A percentile compares a stretch with the other conserved stretches of the same genome.
Evolutionary conservation across 2,113 vertebrate genomes (phyloP).

Genomic region (Pardalotus punctatus): DNA sequence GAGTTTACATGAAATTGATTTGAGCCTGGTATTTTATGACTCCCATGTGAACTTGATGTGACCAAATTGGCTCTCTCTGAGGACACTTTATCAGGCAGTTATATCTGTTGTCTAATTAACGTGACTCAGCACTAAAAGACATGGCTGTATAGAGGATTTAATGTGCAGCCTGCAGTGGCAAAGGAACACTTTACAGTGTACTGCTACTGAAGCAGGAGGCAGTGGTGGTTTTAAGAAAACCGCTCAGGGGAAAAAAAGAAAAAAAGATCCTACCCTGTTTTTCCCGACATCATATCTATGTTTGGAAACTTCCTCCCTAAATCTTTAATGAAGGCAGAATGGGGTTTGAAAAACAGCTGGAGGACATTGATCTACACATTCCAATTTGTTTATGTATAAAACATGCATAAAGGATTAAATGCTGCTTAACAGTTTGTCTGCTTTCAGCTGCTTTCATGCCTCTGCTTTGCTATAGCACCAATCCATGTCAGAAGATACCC

Average conservation of each 20-base stretch:
- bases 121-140: neutral
- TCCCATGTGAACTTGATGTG: neutral
- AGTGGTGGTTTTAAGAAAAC: slow-evolving; percentile 20
- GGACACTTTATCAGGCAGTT: slow-evolving; percentile 14
- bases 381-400: slow-evolving; percentile 74
- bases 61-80: slow-evolving; percentile 23
- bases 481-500: slow-evolving; percentile 45
- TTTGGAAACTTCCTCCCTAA: slow-evolving; percentile 60
- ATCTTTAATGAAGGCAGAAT: slow-evolving; percentile 53
- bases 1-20: slow-evolving; percentile 46
- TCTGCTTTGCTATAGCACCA: slow-evolving; percentile 14
- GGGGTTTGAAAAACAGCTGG: slow-evolving; percentile 73
- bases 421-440: slow-evolving; percentile 62
- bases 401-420: slow-evolving; percentile 75
- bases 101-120: slow-evolving; percentile 42
- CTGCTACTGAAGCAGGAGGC: neutral
- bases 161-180: neutral
- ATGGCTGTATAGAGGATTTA: neutral
- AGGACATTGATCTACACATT: slow-evolving; percentile 74
- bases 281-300: slow-evolving; percentile 11
- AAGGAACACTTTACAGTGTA: neutral
- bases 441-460: slow-evolving; percentile 45
- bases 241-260: neutral
- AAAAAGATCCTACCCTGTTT: slow-evolving; percentile 3
- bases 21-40: slow-evolving; percentile 24